Percentiles rank a stretch among this genome's conserved stretches.
Conservation (phyloP, 2,888 invertebrate species). For the Punctoribates punctum region DNA sequence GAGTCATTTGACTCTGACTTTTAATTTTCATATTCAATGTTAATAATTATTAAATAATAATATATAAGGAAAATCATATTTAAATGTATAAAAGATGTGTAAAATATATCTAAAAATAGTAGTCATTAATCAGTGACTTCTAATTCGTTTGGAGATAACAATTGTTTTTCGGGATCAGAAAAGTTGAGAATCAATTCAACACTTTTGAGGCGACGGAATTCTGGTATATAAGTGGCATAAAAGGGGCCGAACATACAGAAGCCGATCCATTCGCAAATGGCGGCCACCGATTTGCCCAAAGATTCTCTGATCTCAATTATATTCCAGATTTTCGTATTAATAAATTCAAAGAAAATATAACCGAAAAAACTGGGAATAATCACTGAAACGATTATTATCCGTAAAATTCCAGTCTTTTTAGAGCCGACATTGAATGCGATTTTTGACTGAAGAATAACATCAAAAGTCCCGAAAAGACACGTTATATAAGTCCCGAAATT, state of each 20-base stretch:
- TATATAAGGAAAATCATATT: too few species aligned
- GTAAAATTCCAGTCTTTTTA: background rate
- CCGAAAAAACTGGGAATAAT: background rate
- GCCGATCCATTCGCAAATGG: background rate
- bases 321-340: background rate
- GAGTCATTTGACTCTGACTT: too few species aligned
- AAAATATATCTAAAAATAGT: too few species aligned
- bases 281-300: background rate
- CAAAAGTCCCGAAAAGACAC: background rate
- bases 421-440: background rate
- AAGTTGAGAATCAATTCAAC: too few species aligned
- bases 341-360: background rate
- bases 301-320: background rate
- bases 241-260: slow-evolving; percentile 3
- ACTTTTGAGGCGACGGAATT: slow-evolving; percentile 23
- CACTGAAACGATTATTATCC: background rate
- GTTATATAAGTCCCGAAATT: background rate
- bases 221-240: background rate
- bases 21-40: too few species aligned
- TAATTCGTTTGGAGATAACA: too few species aligned
- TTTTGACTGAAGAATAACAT: background rate
- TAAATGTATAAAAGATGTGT: too few species aligned
- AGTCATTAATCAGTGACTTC: too few species aligned
- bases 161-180: too few species aligned
- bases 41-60: too few species aligned